phyloP scores from a whole-genome alignment of 2,888 invertebrate species.

The Camptogramma bilineatum region DNA sequence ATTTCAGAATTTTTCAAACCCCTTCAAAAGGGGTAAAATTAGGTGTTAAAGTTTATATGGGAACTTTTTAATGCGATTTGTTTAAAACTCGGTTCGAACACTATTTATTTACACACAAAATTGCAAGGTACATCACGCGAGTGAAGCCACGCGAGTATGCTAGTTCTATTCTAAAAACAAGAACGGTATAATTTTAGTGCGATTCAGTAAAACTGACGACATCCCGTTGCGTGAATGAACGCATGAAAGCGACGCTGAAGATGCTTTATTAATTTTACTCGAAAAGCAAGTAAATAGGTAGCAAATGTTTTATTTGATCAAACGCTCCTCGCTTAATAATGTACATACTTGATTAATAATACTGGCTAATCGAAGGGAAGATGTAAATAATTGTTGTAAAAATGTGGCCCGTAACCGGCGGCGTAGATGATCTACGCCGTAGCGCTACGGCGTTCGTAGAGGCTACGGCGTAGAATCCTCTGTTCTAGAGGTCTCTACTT shows the following conservation, averaged over 20 bases:
- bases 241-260: neutral
- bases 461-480: constrained; percentile 20
- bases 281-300: neutral
- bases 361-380: too few relatives aligned
- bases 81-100: too few relatives aligned
- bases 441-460: constrained; percentile 13
- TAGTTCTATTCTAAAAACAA: too few relatives aligned
- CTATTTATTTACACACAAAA: too few relatives aligned
- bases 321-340: neutral
- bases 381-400: too few relatives aligned
- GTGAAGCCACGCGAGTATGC: too few relatives aligned
- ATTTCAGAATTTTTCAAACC: too few relatives aligned
- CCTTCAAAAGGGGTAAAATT: too few relatives aligned
- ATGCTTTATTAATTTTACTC: neutral
- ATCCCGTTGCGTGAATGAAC: neutral
- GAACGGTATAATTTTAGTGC: neutral
- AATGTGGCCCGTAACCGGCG: neutral
- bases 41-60: too few relatives aligned
- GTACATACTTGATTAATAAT: neutral
- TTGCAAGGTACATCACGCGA: too few relatives aligned
- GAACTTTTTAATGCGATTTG: too few relatives aligned
- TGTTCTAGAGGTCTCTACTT: neutral
- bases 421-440: constrained; percentile 14
- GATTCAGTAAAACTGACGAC: neutral
- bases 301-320: neutral